Conservation (phyloP, 2,888 invertebrate genomes). For the Neoascia interrupta region DNA sequence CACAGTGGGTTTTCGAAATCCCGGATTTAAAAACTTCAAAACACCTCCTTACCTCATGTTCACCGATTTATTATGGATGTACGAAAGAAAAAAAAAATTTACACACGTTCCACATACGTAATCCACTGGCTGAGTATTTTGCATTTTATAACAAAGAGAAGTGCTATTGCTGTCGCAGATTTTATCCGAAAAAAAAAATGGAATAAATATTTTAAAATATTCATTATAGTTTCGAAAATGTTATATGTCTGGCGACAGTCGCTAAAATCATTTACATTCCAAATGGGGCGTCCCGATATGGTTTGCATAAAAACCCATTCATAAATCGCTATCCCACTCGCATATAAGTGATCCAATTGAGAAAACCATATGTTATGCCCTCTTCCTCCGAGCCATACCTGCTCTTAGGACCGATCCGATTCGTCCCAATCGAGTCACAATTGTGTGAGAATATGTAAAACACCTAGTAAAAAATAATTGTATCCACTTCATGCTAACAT, state of each 20-base stretch:
- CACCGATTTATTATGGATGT: too few relatives aligned
- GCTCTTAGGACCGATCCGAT: constrained; percentile 27
- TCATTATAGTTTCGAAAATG: constrained; percentile 31
- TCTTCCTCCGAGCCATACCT: background rate
- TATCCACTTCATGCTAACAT: constrained; percentile 1
- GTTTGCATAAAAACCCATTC: constrained; percentile 40
- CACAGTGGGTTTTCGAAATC: too few relatives aligned
- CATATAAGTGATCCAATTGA: constrained; percentile 17
- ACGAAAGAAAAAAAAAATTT: too few relatives aligned
- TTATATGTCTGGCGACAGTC: constrained; percentile 21
- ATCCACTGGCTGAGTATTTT: too few relatives aligned
- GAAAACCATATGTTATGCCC: constrained; percentile 31
- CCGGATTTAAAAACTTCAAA: too few relatives aligned
- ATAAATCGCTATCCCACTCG: constrained; percentile 28
- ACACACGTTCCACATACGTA: too few relatives aligned
- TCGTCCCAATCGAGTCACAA: too few relatives aligned
- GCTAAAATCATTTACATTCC: constrained; percentile 34
- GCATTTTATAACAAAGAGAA: constrained; percentile 16
- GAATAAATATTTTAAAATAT: constrained; percentile 40
- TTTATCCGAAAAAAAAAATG: background rate
- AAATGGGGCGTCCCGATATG: constrained; percentile 1
- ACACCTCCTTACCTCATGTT: too few relatives aligned
- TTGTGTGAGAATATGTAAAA: too few relatives aligned
- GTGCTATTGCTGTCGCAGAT: constrained; percentile 1
- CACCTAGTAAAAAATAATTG: constrained; percentile 28